A percentile compares a stretch with the other conserved stretches of the same genome.
Evolutionary conservation across 2,113 vertebrate genomes (phyloP).

Genomic region (Apodemus sylvaticus): DNA sequence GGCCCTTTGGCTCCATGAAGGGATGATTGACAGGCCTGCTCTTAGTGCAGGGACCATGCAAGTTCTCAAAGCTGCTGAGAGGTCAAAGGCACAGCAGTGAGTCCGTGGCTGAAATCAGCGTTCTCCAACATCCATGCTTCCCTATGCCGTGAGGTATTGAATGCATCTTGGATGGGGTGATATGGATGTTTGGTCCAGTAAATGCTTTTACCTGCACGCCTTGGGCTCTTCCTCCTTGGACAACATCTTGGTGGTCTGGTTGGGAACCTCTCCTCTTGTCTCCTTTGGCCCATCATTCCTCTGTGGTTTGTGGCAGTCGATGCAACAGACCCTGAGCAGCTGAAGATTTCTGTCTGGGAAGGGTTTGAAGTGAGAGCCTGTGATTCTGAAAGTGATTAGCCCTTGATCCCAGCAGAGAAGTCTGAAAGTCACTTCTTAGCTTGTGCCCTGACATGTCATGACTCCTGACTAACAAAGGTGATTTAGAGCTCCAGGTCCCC

Average conservation of each 20-base stretch:
- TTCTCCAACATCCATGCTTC: too few relatives aligned
- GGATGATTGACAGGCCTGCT: not conserved
- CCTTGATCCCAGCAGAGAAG: not conserved
- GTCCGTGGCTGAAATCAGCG: accelerated
- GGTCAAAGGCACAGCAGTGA: not conserved
- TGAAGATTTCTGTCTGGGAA: not conserved
- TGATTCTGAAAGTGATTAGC: not conserved
- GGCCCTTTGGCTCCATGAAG: not conserved
- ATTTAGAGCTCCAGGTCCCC: not conserved
- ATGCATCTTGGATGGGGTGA: not conserved
- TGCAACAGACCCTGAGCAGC: not conserved
- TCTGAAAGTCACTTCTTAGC: not conserved
- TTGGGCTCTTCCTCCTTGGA: not conserved
- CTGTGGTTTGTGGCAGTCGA: not conserved
- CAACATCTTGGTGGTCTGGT: not conserved
- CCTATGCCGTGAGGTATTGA: accelerated
- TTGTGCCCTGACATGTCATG: not conserved
- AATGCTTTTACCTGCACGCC: not conserved
- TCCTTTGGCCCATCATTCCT: not conserved
- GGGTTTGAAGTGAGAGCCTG: not conserved
- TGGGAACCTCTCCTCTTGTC: not conserved
- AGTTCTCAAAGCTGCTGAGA: not conserved
- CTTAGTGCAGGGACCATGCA: not conserved
- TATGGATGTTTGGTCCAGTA: not conserved
- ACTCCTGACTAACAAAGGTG: not conserved